Evolutionary conservation across 2,113 vertebrate genomes (phyloP), one percentile per base, ranked within the genome.

Genomic region (Entelurus aequoreus): DNA sequence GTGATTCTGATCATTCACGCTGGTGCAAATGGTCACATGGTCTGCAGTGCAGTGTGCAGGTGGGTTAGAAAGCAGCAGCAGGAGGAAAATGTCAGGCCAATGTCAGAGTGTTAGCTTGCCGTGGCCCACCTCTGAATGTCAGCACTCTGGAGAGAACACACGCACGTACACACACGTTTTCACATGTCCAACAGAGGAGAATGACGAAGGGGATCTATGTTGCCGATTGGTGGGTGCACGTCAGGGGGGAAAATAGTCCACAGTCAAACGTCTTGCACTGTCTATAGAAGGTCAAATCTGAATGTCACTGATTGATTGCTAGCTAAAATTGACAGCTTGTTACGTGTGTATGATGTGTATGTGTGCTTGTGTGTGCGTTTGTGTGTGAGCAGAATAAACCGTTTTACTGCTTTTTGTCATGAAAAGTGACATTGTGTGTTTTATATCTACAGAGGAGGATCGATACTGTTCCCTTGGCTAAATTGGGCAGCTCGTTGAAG

Each of bases 41-140:
- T 48, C 8, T 60, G 16, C 37, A 11, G 48, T 63, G 67, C 63
- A 60, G 48, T 49, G 58, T 60, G 57, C 68, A 69, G 65, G 62
- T 14, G 5, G 42, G 40, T 44, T 16, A 46, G 60, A 62, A 21
- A 28, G 52, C 55, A 70, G 62, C 74, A 65, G 76, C 71, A 55
- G 70, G 72, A 69, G 72, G 77, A 72, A 88, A 86, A 88, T 86
- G 81, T 86, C 81, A 88, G 69, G 54, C 63, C 76, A 71, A 63
- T 74, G 84, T 82, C 70, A 68, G 76, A 54, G 76, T 75, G 77
- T 81, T 79, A 66, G 79, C 62, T 63, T 53, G 68, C 69, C 68
- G 55, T 35, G 71, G 52, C 60, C 75, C 19, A 68, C 52, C 51
- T 78, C 68, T 75, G 79, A 86, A 88, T 88, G 83, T 80, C 81